A percentile compares a stretch with the other conserved stretches of the same genome.
These are phyloP conservation scores for Bradypodion pumilum DNA, from an alignment of 2,797 vertebrate genomes.

Conservation along the genomic window DNA sequence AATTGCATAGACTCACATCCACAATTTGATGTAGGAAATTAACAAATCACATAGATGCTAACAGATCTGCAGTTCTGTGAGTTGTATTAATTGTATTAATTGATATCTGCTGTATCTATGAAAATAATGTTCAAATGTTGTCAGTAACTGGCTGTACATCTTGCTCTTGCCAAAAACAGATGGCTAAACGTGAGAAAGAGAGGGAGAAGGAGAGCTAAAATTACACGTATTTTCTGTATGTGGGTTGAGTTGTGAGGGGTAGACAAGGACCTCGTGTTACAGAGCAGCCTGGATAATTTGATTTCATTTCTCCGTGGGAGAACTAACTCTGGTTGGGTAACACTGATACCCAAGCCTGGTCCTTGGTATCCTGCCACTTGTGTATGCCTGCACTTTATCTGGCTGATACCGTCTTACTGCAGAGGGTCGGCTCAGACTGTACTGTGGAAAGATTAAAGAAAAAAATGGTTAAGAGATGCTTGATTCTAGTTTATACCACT, in stretches of 20 bases:
- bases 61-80: background rate
- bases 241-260: background rate
- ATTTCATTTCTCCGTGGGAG: background rate
- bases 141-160: background rate
- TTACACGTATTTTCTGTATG: background rate
- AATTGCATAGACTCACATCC: background rate
- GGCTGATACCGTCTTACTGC: background rate
- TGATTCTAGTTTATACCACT: background rate
- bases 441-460: background rate
- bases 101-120: background rate
- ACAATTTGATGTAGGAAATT: background rate
- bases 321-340: background rate
- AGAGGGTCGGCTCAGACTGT: background rate
- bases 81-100: background rate
- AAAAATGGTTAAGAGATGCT: conserved; percentile 25
- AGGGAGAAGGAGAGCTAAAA: background rate
- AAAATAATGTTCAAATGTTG: background rate
- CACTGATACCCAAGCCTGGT: background rate
- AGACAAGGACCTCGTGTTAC: background rate
- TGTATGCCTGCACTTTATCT: background rate
- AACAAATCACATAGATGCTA: background rate
- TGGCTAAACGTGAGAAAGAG: background rate
- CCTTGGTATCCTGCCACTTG: background rate
- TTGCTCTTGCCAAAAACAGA: background rate
- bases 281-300: background rate